phyloP scores from a whole-genome alignment of 2,797 vertebrate species.

The Cyclopterus lumpus region DNA sequence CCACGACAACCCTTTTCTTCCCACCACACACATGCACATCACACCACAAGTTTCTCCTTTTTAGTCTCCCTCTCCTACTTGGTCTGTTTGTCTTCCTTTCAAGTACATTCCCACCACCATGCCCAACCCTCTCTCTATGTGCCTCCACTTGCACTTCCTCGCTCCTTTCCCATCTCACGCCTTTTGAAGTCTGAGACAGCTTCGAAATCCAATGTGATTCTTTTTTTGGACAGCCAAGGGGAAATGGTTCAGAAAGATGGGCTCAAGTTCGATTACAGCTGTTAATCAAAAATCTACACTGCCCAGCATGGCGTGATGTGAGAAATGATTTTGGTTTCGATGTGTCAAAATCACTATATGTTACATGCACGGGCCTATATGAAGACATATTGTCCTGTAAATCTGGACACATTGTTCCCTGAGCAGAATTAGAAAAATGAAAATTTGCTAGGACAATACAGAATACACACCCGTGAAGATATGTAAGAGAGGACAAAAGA shows the following conservation, averaged over 20 bases:
- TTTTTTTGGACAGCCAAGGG: constrained; percentile 74
- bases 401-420: constrained; percentile 16
- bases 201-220: constrained; percentile 71
- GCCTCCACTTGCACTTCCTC: constrained; percentile 68
- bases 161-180: constrained; percentile 68
- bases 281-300: constrained; percentile 79
- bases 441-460: constrained; percentile 21
- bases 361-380: constrained; percentile 56
- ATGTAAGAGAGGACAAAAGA: constrained; percentile 61
- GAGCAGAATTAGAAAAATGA: constrained; percentile 45
- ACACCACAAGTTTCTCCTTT: constrained; percentile 36
- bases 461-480: constrained; percentile 36
- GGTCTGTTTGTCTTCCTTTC: constrained; percentile 70
- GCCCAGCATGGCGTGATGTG: constrained; percentile 69
- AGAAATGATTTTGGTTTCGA: constrained; percentile 74
- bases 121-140: constrained; percentile 52
- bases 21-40: constrained; percentile 20
- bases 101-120: constrained; percentile 65
- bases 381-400: constrained; percentile 64
- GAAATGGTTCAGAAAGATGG: constrained; percentile 74
- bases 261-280: constrained; percentile 78
- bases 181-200: constrained; percentile 81
- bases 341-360: constrained; percentile 63
- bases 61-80: constrained; percentile 60
- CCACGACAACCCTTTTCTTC: constrained; percentile 50